Evolutionary conservation across 2,113 vertebrate species (phyloP), one percentile per base, ranked within the genome.

Genomic region (Hypocryptadius cinnamomeus): DNA sequence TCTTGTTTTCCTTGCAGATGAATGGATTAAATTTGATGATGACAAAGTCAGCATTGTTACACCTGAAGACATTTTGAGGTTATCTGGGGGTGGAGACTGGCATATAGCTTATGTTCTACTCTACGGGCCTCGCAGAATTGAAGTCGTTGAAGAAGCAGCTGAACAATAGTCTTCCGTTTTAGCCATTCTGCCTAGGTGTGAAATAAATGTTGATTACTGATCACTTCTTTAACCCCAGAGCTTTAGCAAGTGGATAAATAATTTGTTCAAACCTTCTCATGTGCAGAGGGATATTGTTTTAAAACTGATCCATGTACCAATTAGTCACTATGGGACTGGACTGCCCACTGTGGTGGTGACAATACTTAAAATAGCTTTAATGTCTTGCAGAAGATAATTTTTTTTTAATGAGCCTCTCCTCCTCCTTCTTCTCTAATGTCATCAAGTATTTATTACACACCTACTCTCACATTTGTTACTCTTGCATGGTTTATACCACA

Each of bases 1-100:
- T 92, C 37, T 94, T 33, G 56, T 79, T 69, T 89, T 27, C 80
- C 80, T 66, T 95, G 80, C 96, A 99, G 99, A 99, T 95, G 99
- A 99, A 92, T 99, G 99, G 99, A 98, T 99, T 92, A 99, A 99
- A 94, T 99, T 99, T 89, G 99, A 99, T 11, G 99, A 99, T 7
- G 99, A 99, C 96, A 99, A 99, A 96, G 99, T 99, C 97, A 99
- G 99, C 94, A 97, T 99, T 76, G 99, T 99, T 91, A 98, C 99
- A 60, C 99, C 99, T 7, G 99, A 99, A 95, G 99, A 99, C 78
- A 99, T 99, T 95, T 89, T 99, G 97, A 98, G 98, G 89, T 97
- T 99, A 97, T 99, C 99, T 2, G 99, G 99, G 9, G 99, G 99
- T 21, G 99, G 99, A 82, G 99, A 99, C 97, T 99, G 99, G 99